Evolutionary conservation across 2,113 vertebrate genomes (phyloP), one percentile per base, ranked within the genome.

Genomic region (Formicarius rufipectus): DNA sequence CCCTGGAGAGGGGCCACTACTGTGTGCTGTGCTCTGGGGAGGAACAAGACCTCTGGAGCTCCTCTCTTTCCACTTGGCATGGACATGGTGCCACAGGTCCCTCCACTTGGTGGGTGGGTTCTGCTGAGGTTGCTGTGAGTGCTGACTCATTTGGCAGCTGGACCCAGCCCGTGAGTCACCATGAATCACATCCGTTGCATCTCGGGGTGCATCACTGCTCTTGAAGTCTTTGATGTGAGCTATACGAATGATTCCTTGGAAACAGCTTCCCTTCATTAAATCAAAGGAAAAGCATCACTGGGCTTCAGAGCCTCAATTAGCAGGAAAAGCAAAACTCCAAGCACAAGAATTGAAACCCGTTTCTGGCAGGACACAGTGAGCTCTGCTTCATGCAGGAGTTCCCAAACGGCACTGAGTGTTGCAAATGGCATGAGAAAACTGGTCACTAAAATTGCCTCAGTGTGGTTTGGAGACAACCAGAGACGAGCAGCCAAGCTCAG

Each of bases 281-380:
- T n/a, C 66, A 69, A 64, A 92, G 76, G 93, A 95, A 95, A 95
- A 92, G 60, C 91, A 95, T 84, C 86, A 75, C 53, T 67, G 64
- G 39, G 67, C 44, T 30, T 87, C 44, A 64, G 53, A 84, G 53
- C 23, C 52, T 47, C 49, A 40, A 0, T 60, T 30, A 14, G 74
- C 76, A 89, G 81, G 87, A 84, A 87, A 84, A 87, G 68, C 84
- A 74, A 50, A n/a, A 22, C 14, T 93, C 63, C 9, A 50, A 39
- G 28, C 45, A 21, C 7, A 13, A 52, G 52, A 58, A 33, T 68
- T 56, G 75, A 40, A 68, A 8, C 22, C 40, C 23, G 2, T 80
- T 91, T 76, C 63, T 94, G 94, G 73, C 79, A 82, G 72, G 66
- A 63, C 71, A 66, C 6, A 2, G 49, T 14, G 28, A 80, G 75